Evolutionary conservation across 2,797 vertebrate species (phyloP), one percentile per base, ranked within the genome.

Genomic region (Sebastes oblongus): DNA sequence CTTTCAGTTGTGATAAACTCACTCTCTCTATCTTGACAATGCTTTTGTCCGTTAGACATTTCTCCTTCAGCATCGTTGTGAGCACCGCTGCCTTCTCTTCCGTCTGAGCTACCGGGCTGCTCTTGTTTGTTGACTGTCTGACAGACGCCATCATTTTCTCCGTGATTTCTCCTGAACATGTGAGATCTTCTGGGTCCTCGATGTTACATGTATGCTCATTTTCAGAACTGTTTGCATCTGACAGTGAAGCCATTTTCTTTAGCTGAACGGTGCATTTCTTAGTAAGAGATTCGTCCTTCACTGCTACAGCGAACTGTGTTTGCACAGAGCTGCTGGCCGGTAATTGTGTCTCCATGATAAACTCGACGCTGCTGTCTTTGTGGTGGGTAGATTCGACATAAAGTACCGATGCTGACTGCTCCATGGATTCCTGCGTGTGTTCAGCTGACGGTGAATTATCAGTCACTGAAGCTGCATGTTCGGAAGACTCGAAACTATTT

Each of bases 21-120:
- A 75, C 0, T 74, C 75, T 91, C 66, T 86, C 81, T 1, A 86
- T 32, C 20, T 12, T 13, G n/a, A 93, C 80, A 11, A 7, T 0
- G 8, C 6, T 6, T 65, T 61, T 75, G 36, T 36, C 11, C 3
- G 14, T 52, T 3, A 61, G 25, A 81, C 90, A 87, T 36, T 77
- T 68, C 66, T 90, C 59, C 52, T 76, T 86, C 46, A 88, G 61
- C 34, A 2, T 14, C 2, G 1, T 9, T 1, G 6, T 22, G 22
- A 70, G 58, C 2, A 1, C 8, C 2, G 11, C 42, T 20, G 6
- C 14, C 11, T 30, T 55, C 27, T 78, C 52, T 5, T 39, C 72
- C 1, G 14, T 27, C 20, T 65, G 25, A 5, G 10, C 25, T 24
- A 1, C 22, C 4, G 16, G 5, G 24, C n/a, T 13, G 39, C n/a